These are phyloP conservation scores for Leptogaster cylindrica DNA, from an alignment of 2,888 invertebrate genomes.

Conservation along the genomic window DNA sequence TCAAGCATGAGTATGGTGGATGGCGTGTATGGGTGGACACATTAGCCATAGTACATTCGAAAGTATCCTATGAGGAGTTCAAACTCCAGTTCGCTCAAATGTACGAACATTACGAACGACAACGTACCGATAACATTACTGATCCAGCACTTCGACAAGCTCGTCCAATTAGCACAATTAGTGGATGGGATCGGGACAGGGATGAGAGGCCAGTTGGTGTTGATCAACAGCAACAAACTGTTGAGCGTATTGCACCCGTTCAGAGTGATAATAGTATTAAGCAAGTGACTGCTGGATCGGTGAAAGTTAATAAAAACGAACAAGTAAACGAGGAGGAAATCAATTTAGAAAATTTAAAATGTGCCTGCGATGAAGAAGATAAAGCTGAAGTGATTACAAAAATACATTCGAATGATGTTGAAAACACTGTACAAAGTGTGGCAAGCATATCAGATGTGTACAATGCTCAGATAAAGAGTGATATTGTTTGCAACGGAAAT, in stretches of 20 bases:
- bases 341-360: slow-evolving; percentile 50
- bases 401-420: slow-evolving; percentile 42
- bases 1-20: slow-evolving; percentile 98
- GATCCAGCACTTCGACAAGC: slow-evolving; percentile 93
- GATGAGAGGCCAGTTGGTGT: slow-evolving; percentile 50
- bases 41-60: slow-evolving; percentile 97
- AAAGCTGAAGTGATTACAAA: slow-evolving; percentile 14
- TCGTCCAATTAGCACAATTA: slow-evolving; percentile 94
- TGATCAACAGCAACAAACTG: slow-evolving; percentile 50
- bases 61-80: slow-evolving; percentile 98
- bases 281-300: slow-evolving; percentile 3
- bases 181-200: slow-evolving; percentile 85
- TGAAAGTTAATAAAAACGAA: slow-evolving; percentile 49
- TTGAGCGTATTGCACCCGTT: slow-evolving; percentile 55
- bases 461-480: slow-evolving; percentile 61
- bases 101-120: slow-evolving; percentile 94
- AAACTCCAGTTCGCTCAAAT: slow-evolving; percentile 96
- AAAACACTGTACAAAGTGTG: slow-evolving; percentile 51
- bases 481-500: slow-evolving; percentile 55
- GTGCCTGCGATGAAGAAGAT: slow-evolving; percentile 51
- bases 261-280: slow-evolving; percentile 44
- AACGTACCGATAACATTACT: slow-evolving; percentile 92
- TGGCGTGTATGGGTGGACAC: slow-evolving; percentile 99
- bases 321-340: slow-evolving; percentile 51
- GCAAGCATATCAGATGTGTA: slow-evolving; percentile 62